These are phyloP conservation scores for Caenorhabditis afra DNA, from an alignment of 2,888 invertebrate genomes.

Conservation along the genomic window DNA sequence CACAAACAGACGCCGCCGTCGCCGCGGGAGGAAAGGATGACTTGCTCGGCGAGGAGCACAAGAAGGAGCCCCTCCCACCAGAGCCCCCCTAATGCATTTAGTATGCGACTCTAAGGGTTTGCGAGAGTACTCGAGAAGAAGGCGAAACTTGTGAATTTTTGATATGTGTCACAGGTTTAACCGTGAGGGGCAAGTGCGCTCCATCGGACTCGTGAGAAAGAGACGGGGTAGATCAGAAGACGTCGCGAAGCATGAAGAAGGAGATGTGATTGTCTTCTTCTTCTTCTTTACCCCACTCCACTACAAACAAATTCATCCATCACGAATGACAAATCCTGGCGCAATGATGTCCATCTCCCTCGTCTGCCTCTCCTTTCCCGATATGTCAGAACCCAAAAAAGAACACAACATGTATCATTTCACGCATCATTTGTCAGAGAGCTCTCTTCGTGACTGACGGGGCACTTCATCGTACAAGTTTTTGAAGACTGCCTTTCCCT, in stretches of 20 bases:
- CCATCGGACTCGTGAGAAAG: not conserved
- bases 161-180: constrained; percentile 18
- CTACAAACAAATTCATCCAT: constrained; percentile 50
- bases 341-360: constrained; percentile 31
- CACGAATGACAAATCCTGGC: constrained; percentile 52
- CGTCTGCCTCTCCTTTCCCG: constrained; percentile 21
- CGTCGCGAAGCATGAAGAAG: not conserved
- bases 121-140: constrained; percentile 25
- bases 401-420: constrained; percentile 58
- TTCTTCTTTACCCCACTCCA: not conserved
- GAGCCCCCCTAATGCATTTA: constrained; percentile 50
- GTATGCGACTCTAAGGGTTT: constrained; percentile 46
- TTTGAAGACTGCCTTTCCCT: constrained; percentile 26
- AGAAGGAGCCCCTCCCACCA: not conserved
- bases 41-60: constrained; percentile 26
- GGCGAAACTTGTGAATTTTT: constrained; percentile 49
- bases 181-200: not conserved
- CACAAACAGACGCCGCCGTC: too few species aligned
- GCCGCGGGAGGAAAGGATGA: constrained; percentile 32
- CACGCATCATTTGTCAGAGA: constrained; percentile 62
- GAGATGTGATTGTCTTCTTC: constrained; percentile 4
- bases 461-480: constrained; percentile 53
- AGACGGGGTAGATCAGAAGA: not conserved
- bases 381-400: constrained; percentile 32
- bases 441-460: constrained; percentile 31